phyloP scores from a whole-genome alignment of 2,888 invertebrate species.

The Drosophila dives region DNA sequence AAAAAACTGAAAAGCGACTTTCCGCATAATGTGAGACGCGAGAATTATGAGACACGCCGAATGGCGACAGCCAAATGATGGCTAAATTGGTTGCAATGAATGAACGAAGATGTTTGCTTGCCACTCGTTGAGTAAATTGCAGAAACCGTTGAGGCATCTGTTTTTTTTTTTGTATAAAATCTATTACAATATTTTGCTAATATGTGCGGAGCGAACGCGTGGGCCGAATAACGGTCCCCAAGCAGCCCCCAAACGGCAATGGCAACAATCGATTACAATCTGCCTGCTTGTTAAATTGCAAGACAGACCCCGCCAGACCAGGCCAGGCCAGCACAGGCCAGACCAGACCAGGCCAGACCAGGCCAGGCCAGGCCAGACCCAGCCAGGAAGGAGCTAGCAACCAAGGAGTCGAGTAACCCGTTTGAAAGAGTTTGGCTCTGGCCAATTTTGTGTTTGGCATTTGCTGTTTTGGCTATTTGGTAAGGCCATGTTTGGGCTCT shows the following conservation, averaged over 20 bases:
- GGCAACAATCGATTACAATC: slow-evolving; percentile 77
- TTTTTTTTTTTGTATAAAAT: slow-evolving; percentile 62
- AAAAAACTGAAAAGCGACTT: slow-evolving; percentile 25
- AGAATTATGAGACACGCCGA: slow-evolving; percentile 67
- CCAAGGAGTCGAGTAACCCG: slow-evolving; percentile 35
- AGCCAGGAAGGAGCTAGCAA: slow-evolving; percentile 13
- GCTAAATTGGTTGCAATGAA: slow-evolving; percentile 37
- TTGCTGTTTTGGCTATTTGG: slow-evolving; percentile 40
- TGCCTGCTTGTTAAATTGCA: slow-evolving; percentile 78
- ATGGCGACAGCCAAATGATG: slow-evolving; percentile 66
- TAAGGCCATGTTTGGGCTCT: slow-evolving; percentile 50
- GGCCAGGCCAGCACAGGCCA: slow-evolving; percentile 42
- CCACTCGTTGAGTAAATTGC: slow-evolving; percentile 39
- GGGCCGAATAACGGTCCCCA: slow-evolving; percentile 60
- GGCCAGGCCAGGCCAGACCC: slow-evolving; percentile 55
- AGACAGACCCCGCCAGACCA: slow-evolving; percentile 47
- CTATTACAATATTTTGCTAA: slow-evolving; percentile 74
- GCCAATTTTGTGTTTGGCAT: slow-evolving; percentile 74
- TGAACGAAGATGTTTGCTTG: slow-evolving; percentile 11
- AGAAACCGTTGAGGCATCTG: slow-evolving; percentile 27
- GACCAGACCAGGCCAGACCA: slow-evolving; percentile 43
- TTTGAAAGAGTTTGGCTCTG: slow-evolving; percentile 36
- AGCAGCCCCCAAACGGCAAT: slow-evolving; percentile 17
- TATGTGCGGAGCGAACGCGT: slow-evolving; percentile 64
- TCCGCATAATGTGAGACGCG: slow-evolving; percentile 35